Conservation (phyloP, 2,113 vertebrate genomes). For the Sorex fumeus region DNA sequence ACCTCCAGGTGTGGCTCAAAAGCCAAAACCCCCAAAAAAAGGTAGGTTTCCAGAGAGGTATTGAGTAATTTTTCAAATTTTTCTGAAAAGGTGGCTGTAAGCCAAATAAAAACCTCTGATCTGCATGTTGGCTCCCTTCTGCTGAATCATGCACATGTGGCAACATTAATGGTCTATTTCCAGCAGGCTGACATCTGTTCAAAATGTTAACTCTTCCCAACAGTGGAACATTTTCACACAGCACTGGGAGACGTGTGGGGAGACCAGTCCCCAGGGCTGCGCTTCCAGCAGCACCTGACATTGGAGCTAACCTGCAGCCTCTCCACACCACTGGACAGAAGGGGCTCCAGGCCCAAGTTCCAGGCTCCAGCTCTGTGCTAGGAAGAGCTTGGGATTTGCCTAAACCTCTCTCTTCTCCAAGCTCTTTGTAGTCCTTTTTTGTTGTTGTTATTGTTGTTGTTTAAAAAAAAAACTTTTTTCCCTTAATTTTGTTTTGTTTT, state of each 20-base stretch:
- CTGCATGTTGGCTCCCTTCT: neutral
- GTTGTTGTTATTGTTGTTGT: too few relatives aligned
- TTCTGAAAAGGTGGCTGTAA: too few relatives aligned
- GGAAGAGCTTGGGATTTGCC: neutral
- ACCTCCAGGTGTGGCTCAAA: too few relatives aligned
- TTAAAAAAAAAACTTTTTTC: too few relatives aligned
- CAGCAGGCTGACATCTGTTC: neutral
- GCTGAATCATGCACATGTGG: neutral
- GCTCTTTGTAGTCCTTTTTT: neutral
- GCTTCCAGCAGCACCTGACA: accelerated
- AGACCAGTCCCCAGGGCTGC: neutral
- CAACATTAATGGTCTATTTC: neutral
- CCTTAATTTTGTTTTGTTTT: too few relatives aligned
- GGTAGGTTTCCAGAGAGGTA: too few relatives aligned
- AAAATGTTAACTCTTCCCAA: conserved; percentile 13
- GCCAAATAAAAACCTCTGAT: too few relatives aligned
- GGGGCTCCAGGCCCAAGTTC: accelerated
- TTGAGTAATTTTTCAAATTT: too few relatives aligned
- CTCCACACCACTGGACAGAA: neutral
- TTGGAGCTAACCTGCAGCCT: neutral
- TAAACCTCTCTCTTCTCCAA: neutral
- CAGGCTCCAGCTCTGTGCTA: neutral
- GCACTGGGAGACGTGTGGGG: neutral
- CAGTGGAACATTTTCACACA: neutral
- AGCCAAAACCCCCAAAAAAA: too few relatives aligned